Conservation (phyloP, 2,113 vertebrate genomes). For the Leptosomus discolor region DNA sequence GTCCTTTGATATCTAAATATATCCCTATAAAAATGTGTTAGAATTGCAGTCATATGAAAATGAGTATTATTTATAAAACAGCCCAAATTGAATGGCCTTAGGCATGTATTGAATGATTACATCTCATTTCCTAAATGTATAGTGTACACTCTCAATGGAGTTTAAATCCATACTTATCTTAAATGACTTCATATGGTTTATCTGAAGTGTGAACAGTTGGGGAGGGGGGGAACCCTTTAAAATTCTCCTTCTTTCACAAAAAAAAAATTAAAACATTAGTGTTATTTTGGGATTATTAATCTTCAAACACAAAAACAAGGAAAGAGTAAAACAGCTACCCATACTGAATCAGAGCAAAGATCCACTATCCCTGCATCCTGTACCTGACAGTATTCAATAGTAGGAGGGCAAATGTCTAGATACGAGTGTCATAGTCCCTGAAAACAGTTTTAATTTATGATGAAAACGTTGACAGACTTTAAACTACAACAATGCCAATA, state of each 20-base stretch:
- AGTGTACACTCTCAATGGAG: not conserved
- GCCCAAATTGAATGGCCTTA: not conserved
- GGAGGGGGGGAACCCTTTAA: not conserved
- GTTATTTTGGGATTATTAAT: not conserved
- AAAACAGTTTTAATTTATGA: slow-evolving; percentile 20
- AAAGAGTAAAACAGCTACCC: not conserved
- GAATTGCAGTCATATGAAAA: not conserved
- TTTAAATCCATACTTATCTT: not conserved
- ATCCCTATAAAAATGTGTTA: not conserved
- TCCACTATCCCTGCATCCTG: not conserved
- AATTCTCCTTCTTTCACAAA: not conserved
- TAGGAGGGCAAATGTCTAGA: not conserved
- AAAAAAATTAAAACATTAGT: not conserved
- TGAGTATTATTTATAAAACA: not conserved
- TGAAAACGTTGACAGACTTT: slow-evolving; percentile 30
- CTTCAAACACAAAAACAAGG: not conserved
- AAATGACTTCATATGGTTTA: not conserved
- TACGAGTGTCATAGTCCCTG: not conserved
- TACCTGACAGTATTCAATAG: not conserved
- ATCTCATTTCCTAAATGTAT: not conserved
- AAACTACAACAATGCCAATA: not conserved
- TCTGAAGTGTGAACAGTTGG: not conserved
- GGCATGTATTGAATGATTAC: not conserved
- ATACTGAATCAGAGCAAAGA: not conserved
- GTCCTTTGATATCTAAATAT: not conserved